Percentiles rank a stretch among this genome's conserved stretches.
Evolutionary conservation across 2,113 vertebrate species (phyloP).

Genomic region (crab-eating macaque (Macaca fascicularis)): DNA sequence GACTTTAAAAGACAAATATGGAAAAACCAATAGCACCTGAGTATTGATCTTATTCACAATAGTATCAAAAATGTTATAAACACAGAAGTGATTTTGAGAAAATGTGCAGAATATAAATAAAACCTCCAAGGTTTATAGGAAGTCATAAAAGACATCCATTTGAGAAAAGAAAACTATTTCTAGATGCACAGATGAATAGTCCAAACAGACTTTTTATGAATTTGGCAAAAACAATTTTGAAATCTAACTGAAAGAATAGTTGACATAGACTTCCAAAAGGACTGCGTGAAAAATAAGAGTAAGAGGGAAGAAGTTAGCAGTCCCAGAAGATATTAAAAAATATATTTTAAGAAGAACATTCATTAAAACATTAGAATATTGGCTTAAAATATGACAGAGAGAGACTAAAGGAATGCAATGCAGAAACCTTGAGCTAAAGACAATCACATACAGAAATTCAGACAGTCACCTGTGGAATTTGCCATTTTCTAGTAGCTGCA

Average conservation of each 20-base stretch:
- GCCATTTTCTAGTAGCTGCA: background rate
- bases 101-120: background rate
- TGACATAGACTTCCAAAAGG: background rate
- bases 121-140: background rate
- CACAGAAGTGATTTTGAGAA: background rate
- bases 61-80: background rate
- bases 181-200: background rate
- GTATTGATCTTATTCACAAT: background rate
- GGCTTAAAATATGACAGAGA: background rate
- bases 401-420: background rate
- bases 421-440: background rate
- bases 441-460: fast-evolving
- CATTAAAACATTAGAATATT: background rate
- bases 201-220: conserved; percentile 14
- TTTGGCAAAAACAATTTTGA: conserved; percentile 48
- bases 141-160: background rate
- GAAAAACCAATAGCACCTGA: background rate
- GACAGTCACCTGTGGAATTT: background rate
- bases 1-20: background rate
- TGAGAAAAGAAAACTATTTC: background rate
- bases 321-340: background rate
- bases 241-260: background rate
- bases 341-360: background rate
- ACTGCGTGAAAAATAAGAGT: background rate
- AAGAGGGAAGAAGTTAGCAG: background rate